Evolutionary conservation across 1,140 invertebrate genomes (phyloP).

Genomic region (Drosophila orena): DNA sequence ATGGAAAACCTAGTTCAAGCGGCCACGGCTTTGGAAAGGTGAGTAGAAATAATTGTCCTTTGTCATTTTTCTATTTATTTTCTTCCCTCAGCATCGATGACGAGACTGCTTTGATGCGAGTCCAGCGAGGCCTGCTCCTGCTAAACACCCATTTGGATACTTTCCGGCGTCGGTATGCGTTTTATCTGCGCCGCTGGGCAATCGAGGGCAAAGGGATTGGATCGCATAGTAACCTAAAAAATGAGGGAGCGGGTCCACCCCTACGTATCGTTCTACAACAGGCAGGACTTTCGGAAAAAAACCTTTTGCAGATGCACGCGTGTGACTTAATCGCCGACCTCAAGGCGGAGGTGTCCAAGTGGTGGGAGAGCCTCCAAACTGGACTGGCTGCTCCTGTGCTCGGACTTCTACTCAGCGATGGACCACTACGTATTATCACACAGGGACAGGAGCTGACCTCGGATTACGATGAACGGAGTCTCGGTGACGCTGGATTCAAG

Average conservation of each 20-base stretch:
- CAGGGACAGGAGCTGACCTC: conserved; percentile 96
- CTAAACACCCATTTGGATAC: conserved; percentile 97
- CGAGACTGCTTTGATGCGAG: conserved; percentile 93
- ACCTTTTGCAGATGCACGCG: conserved; percentile 90
- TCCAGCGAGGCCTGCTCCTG: conserved; percentile 94
- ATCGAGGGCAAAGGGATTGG: conserved; percentile 92
- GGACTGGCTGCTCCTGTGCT: conserved; percentile 83
- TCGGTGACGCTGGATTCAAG: conserved; percentile 96
- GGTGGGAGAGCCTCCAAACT: conserved; percentile 86
- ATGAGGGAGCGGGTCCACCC: conserved; percentile 85
- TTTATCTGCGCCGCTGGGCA: conserved; percentile 93
- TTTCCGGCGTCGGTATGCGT: conserved; percentile 94
- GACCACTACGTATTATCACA: conserved; percentile 95
- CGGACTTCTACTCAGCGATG: conserved; percentile 90
- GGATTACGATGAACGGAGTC: conserved; percentile 96
- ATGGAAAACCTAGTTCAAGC: conserved; percentile 95
- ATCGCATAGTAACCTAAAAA: conserved; percentile 88
- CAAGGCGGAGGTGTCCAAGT: conserved; percentile 96
- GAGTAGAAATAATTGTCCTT: not conserved
- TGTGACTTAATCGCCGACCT: conserved; percentile 95
- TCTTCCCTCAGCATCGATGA: conserved; percentile 64
- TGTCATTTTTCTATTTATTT: not conserved
- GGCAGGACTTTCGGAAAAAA: conserved; percentile 92
- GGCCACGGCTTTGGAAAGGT: conserved; percentile 88
- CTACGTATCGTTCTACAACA: conserved; percentile 93